phyloP scores from a whole-genome alignment of 2,888 invertebrate genomes.

The Heliconius hortense region DNA sequence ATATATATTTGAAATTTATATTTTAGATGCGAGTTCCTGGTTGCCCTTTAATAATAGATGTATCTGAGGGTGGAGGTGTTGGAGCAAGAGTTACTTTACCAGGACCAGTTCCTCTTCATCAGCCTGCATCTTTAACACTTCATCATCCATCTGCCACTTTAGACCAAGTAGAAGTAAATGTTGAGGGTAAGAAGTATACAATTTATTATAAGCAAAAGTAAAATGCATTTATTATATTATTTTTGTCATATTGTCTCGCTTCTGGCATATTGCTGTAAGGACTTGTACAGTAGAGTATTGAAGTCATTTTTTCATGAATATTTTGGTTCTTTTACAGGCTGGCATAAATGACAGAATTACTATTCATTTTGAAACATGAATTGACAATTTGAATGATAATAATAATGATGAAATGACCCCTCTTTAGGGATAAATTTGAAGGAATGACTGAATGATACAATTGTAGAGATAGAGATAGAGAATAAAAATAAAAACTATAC shows the following conservation, averaged over 20 bases:
- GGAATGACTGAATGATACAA: constrained; percentile 39
- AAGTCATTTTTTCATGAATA: constrained; percentile 42
- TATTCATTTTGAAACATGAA: constrained; percentile 44
- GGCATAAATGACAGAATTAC: constrained; percentile 64
- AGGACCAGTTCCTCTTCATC: constrained; percentile 87
- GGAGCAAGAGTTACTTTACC: constrained; percentile 88
- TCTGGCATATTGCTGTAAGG: constrained; percentile 19
- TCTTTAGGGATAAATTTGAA: constrained; percentile 33
- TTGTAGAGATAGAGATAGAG: constrained; percentile 28
- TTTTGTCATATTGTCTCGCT: constrained; percentile 21
- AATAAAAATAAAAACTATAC: constrained; percentile 28
- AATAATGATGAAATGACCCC: constrained; percentile 23
- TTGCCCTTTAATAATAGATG: constrained; percentile 94
- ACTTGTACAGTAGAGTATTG: constrained; percentile 19
- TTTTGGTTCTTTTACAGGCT: constrained; percentile 69
- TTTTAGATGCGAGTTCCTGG: constrained; percentile 87
- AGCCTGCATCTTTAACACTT: constrained; percentile 86
- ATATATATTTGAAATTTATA: neutral
- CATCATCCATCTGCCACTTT: constrained; percentile 94
- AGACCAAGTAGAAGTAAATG: constrained; percentile 97
- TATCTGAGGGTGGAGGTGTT: constrained; percentile 81
- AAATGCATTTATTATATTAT: neutral
- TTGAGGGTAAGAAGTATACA: constrained; percentile 89
- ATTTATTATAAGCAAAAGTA: neutral
- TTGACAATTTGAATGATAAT: constrained; percentile 32